These are phyloP conservation scores for Drosophila pseudotakahashii DNA, from an alignment of 2,888 invertebrate species.

Conservation along the genomic window DNA sequence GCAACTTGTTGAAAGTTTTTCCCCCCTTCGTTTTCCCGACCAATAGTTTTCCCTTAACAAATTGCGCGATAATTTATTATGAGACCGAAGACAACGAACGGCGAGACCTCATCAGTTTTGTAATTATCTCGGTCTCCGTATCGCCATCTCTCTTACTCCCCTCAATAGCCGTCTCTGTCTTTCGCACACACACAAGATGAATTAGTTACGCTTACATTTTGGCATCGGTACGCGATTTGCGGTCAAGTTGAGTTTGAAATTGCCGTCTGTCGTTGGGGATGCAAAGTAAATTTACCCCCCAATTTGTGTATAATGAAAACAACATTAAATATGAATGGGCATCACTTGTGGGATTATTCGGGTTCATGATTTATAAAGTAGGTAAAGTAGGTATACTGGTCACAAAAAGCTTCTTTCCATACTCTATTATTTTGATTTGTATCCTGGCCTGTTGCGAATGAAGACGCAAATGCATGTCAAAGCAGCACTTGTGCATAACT, in stretches of 20 bases:
- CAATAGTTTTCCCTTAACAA: constrained; percentile 53
- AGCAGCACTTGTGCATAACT: constrained; percentile 43
- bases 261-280: constrained; percentile 6
- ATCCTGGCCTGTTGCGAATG: constrained; percentile 2
- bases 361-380: constrained; percentile 27
- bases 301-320: constrained; percentile 18
- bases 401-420: background rate
- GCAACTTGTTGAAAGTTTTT: constrained; percentile 54
- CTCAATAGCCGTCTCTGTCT: background rate
- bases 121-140: constrained; percentile 40
- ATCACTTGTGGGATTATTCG: constrained; percentile 13
- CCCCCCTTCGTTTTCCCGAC: too few species aligned
- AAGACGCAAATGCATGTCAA: constrained; percentile 8
- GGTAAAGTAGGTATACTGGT: background rate
- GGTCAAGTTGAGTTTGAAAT: constrained; percentile 49
- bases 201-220: constrained; percentile 60
- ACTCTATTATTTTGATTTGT: background rate
- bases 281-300: constrained; percentile 23
- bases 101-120: constrained; percentile 20
- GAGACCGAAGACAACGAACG: constrained; percentile 10
- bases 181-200: constrained; percentile 38
- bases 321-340: constrained; percentile 21
- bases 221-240: constrained; percentile 59
- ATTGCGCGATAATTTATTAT: constrained; percentile 60
- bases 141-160: background rate